A percentile compares a stretch with the other conserved stretches of the same genome.
phyloP scores from a whole-genome alignment of 64 coral and sea anemone genomes.

The Montipora efflorescens region DNA sequence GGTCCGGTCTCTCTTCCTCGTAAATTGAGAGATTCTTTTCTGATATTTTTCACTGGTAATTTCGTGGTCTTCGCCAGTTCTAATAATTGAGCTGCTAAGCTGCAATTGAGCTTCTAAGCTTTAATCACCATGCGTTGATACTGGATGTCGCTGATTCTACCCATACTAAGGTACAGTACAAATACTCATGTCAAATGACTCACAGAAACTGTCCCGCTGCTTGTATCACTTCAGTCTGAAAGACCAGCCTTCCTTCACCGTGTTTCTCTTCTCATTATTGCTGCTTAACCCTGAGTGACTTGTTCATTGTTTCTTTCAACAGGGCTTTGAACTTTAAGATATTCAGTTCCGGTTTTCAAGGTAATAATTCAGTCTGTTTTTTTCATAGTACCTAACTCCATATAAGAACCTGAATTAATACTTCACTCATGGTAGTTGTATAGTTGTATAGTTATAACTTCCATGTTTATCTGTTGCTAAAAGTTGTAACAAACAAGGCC shows the following conservation, averaged over 20 bases:
- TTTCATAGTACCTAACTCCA: not conserved
- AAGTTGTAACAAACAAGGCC: no score
- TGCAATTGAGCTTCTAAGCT: no score
- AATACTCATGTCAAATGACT: not conserved
- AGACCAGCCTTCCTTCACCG: no score
- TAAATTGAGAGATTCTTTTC: not conserved
- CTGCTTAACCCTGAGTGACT: not conserved
- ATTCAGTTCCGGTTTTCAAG: not conserved
- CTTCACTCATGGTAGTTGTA: no score
- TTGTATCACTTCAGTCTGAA: no score
- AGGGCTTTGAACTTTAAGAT: conserved; percentile 8
- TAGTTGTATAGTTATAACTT: no score
- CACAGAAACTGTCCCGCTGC: not conserved
- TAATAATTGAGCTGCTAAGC: no score
- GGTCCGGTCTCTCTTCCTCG: not conserved
- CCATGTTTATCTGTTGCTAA: no score
- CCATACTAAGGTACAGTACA: not conserved
- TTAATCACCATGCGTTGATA: not conserved
- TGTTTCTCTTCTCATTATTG: no score
- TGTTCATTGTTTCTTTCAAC: conserved; percentile 1
- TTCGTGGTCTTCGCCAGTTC: not conserved
- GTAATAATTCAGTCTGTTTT: not conserved
- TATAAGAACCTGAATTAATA: no score
- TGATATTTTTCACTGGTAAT: not conserved
- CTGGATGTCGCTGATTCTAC: not conserved